These are phyloP conservation scores for Oophaga pumilio DNA, from an alignment of 2,113 vertebrate genomes.

Conservation along the genomic window DNA sequence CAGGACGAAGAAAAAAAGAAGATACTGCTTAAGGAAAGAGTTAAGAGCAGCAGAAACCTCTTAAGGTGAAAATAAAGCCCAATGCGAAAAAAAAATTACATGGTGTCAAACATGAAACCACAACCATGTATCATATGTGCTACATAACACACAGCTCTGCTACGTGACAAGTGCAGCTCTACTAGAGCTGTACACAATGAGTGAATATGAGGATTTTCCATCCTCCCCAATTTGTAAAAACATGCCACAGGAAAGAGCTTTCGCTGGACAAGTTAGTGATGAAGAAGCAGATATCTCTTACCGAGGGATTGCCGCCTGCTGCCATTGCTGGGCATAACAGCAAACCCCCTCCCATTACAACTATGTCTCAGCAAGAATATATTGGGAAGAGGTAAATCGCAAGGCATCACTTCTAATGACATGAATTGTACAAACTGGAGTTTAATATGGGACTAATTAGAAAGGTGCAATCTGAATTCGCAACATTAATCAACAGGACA, in stretches of 20 bases:
- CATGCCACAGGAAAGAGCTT: neutral
- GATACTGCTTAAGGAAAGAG: too few species aligned
- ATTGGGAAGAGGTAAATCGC: neutral
- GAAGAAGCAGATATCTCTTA: neutral
- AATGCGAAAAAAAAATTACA: neutral
- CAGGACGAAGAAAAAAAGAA: too few species aligned
- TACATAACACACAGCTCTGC: neutral
- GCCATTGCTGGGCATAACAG: neutral
- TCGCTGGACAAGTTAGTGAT: constrained; percentile 6
- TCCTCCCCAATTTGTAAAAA: neutral
- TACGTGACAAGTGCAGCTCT: neutral
- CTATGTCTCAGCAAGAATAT: neutral
- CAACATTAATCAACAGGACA: constrained; percentile 46
- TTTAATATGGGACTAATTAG: constrained; percentile 45
- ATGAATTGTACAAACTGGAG: neutral
- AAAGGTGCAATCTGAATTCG: constrained; percentile 2
- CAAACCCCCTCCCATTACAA: neutral
- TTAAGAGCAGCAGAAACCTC: neutral
- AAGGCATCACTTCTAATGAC: neutral
- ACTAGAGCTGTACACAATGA: neutral
- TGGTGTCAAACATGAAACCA: neutral
- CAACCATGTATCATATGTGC: neutral
- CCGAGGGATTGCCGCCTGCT: neutral
- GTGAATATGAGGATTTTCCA: neutral
- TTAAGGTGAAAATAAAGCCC: neutral